Conservation (phyloP, 2,797 vertebrate genomes). For the Tamandua tetradactyla region DNA sequence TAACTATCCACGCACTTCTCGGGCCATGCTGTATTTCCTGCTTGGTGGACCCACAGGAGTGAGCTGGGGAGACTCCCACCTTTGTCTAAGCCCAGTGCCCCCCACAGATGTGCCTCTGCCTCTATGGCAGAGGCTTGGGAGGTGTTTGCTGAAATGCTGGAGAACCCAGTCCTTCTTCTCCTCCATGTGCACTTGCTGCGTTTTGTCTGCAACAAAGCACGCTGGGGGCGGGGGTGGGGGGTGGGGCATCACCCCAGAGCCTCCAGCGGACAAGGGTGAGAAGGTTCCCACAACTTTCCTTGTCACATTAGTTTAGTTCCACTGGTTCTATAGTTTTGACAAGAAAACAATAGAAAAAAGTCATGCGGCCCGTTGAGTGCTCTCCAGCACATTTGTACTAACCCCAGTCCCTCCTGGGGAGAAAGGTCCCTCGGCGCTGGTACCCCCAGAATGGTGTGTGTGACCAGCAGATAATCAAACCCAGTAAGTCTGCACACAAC, state of each 20-base stretch:
- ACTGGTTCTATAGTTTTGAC: not conserved
- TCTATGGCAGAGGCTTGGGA: not conserved
- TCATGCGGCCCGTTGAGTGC: not conserved
- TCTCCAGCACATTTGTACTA: not conserved
- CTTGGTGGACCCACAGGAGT: not conserved
- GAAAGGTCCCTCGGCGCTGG: not conserved
- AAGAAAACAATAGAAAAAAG: not conserved
- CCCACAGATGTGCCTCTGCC: not conserved
- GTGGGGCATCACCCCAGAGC: no score
- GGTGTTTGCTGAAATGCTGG: not conserved
- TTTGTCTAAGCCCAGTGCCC: not conserved
- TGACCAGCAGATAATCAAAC: not conserved
- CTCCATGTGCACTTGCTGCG: fast-evolving
- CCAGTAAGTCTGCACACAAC: not conserved
- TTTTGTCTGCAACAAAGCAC: not conserved
- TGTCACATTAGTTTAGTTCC: not conserved
- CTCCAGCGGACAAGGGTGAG: not conserved
- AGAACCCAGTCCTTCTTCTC: not conserved
- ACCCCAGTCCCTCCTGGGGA: not conserved
- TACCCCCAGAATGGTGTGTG: not conserved
- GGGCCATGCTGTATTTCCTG: not conserved
- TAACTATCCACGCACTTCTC: not conserved
- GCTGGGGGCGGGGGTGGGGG: no score
- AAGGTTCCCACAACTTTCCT: not conserved
- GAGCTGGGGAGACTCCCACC: not conserved